These are phyloP conservation scores for Vultur gryphus DNA, from an alignment of 2,797 vertebrate species.

Conservation along the genomic window DNA sequence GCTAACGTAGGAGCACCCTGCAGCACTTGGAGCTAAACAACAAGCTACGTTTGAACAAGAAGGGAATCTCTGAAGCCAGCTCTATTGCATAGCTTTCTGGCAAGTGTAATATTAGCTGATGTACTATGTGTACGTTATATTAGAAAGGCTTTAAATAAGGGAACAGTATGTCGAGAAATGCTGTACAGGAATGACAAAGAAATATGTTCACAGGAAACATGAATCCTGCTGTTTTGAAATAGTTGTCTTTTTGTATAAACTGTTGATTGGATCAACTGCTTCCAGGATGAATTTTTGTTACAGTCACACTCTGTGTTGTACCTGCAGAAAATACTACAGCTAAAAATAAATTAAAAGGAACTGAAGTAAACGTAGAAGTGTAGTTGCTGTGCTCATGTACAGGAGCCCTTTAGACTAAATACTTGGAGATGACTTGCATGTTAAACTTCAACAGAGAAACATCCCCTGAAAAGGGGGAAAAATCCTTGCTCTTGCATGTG, in stretches of 20 bases:
- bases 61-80: background rate
- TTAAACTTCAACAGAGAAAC: background rate
- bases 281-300: background rate
- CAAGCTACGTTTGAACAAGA: background rate
- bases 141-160: background rate
- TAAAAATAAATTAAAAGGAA: background rate
- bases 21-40: background rate
- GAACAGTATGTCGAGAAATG: background rate
- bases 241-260: background rate
- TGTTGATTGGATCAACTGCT: background rate
- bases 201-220: background rate
- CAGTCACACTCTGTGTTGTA: background rate
- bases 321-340: background rate
- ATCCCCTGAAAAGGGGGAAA: background rate
- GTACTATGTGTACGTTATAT: background rate
- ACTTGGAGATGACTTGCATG: background rate
- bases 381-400: background rate
- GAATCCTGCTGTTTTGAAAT: background rate
- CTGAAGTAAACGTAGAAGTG: background rate
- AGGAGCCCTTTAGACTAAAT: background rate
- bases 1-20: background rate
- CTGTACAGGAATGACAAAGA: background rate
- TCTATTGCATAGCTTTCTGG: background rate
- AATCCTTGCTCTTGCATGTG: accelerated
- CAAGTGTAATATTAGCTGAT: background rate